Evolutionary conservation across 2,113 vertebrate genomes (phyloP).

Genomic region (Neogale vison): DNA sequence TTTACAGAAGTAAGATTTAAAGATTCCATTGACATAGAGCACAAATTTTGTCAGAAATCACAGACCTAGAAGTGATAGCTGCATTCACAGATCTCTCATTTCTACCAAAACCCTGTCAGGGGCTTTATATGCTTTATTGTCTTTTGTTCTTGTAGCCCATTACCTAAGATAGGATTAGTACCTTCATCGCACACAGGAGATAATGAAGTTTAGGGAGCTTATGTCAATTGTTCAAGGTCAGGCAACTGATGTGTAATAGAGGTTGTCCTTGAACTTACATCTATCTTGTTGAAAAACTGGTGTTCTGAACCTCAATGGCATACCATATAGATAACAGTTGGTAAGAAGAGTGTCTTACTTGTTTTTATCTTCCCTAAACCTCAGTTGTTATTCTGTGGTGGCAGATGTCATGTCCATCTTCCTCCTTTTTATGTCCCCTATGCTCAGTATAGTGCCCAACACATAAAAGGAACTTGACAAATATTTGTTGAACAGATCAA

Average conservation of each 20-base stretch:
- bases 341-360: not conserved
- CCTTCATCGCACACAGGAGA: not conserved
- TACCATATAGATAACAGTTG: not conserved
- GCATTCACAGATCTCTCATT: not conserved
- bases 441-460: not conserved
- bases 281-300: not conserved
- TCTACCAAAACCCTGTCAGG: not conserved
- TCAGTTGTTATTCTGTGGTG: too few relatives aligned
- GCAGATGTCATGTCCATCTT: not conserved
- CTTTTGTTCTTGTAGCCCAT: not conserved
- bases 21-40: not conserved
- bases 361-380: not conserved
- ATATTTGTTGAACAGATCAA: not conserved
- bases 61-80: not conserved
- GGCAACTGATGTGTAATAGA: not conserved
- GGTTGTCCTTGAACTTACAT: not conserved
- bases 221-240: not conserved
- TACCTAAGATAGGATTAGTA: not conserved
- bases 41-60: not conserved
- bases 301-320: not conserved
- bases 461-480: not conserved
- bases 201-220: not conserved
- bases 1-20: not conserved
- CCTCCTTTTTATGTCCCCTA: not conserved
- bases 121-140: not conserved